Percentiles rank a stretch among this genome's conserved stretches.
Conservation (phyloP, 2,888 invertebrate species). For the Meta bourneti region DNA sequence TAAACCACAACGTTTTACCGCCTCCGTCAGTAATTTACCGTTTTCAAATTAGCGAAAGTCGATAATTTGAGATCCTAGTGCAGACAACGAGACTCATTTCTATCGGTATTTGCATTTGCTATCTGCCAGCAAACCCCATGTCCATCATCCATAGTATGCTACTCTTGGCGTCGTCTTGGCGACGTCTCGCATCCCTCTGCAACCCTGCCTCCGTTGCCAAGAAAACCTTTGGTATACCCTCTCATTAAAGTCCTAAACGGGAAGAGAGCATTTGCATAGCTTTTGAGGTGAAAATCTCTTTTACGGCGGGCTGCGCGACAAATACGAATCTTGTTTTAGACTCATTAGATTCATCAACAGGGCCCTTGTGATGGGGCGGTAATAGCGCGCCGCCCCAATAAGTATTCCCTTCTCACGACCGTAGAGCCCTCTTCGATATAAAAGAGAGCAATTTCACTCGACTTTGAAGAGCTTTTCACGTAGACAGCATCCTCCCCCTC, state of each 20-base stretch:
- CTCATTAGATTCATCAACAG: slow-evolving; percentile 74
- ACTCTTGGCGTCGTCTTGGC: slow-evolving; percentile 27
- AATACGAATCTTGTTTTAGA: slow-evolving; percentile 68
- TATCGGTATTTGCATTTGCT: neutral
- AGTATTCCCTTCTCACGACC: slow-evolving; percentile 38
- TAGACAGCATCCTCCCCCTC: slow-evolving; percentile 5
- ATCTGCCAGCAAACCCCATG: neutral
- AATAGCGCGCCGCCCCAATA: slow-evolving; percentile 53
- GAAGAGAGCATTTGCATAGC: slow-evolving; percentile 65
- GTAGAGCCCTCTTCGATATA: slow-evolving; percentile 61
- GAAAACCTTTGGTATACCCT: slow-evolving; percentile 50
- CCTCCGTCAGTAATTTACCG: no score
- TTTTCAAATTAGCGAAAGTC: no score
- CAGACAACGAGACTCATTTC: no score
- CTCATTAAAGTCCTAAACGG: slow-evolving; percentile 65
- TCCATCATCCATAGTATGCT: neutral
- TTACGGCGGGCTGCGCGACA: slow-evolving; percentile 60
- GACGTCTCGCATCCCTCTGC: slow-evolving; percentile 20
- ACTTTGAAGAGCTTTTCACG: slow-evolving; percentile 61
- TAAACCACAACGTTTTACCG: no score
- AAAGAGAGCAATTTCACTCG: slow-evolving; percentile 69
- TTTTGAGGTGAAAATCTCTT: slow-evolving; percentile 63
- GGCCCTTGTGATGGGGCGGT: slow-evolving; percentile 66
- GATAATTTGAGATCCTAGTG: no score
- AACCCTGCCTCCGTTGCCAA: slow-evolving; percentile 21